These are phyloP conservation scores for Charanyca ferruginea DNA, from an alignment of 2,888 invertebrate genomes.

Conservation along the genomic window DNA sequence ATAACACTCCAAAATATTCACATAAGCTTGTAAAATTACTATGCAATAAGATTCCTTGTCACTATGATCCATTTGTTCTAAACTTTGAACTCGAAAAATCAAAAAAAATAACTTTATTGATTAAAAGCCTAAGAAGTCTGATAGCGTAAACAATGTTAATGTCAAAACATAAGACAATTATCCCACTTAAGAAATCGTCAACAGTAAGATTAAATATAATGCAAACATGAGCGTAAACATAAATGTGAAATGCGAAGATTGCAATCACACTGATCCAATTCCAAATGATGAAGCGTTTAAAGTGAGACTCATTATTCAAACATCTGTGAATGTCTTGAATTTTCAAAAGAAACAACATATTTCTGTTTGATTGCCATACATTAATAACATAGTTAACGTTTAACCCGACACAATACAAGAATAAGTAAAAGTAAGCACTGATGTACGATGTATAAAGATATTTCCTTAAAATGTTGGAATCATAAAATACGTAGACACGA, in stretches of 20 bases:
- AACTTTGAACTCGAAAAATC: conserved; percentile 5
- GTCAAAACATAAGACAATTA: background rate
- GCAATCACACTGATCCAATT: conserved; percentile 8
- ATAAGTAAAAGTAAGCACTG: background rate
- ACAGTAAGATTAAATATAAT: background rate
- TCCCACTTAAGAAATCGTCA: background rate
- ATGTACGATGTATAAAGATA: background rate
- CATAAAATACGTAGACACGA: background rate
- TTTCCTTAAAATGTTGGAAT: background rate
- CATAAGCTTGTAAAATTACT: conserved; percentile 24
- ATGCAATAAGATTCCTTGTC: background rate
- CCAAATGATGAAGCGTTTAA: background rate
- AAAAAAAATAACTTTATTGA: conserved; percentile 17
- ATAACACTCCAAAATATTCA: conserved; percentile 19
- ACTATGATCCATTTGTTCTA: background rate
- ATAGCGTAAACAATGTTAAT: conserved; percentile 9
- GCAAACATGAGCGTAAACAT: background rate
- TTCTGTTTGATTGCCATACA: background rate
- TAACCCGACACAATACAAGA: background rate
- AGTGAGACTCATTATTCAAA: background rate
- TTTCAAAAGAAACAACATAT: conserved; percentile 1
- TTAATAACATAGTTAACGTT: background rate
- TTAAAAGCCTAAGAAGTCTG: conserved; percentile 19
- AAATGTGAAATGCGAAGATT: background rate
- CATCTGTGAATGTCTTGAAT: conserved; percentile 14